phyloP scores from a whole-genome alignment of 1,140 invertebrate genomes.

The Lordiphosa stackelbergi region DNA sequence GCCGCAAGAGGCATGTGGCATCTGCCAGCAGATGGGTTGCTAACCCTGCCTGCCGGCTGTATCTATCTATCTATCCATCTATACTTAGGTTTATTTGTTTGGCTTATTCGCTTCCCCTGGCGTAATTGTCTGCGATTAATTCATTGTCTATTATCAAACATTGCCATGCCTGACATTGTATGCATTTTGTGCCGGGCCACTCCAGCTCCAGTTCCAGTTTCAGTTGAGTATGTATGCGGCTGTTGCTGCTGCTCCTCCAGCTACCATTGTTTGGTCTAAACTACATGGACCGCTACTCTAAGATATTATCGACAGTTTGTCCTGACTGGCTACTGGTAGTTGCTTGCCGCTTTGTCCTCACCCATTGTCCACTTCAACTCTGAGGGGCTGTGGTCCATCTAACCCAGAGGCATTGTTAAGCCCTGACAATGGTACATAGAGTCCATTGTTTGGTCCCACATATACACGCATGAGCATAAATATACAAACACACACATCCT shows the following conservation, averaged over 20 bases:
- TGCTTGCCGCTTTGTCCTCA: slow-evolving; percentile 30
- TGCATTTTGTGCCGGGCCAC: slow-evolving; percentile 63
- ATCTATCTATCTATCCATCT: slow-evolving; percentile 53
- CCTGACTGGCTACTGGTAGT: slow-evolving; percentile 41
- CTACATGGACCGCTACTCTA: slow-evolving; percentile 66
- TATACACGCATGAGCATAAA: slow-evolving; percentile 32
- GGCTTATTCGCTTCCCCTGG: slow-evolving; percentile 21
- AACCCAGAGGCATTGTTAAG: slow-evolving; percentile 60
- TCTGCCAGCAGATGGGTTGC: slow-evolving; percentile 45
- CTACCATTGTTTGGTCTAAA: slow-evolving; percentile 57
- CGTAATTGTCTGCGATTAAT: slow-evolving; percentile 71
- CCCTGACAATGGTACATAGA: slow-evolving; percentile 61
- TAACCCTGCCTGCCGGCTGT: slow-evolving; percentile 25
- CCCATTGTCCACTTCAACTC: slow-evolving; percentile 53
- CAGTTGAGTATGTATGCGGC: slow-evolving; percentile 7
- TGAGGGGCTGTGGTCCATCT: slow-evolving; percentile 23
- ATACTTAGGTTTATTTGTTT: slow-evolving; percentile 22
- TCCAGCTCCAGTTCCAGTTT: slow-evolving; percentile 23
- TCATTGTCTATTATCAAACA: slow-evolving; percentile 71
- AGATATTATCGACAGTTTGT: slow-evolving; percentile 74
- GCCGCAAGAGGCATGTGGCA: slow-evolving; percentile 56
- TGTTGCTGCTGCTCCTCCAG: slow-evolving; percentile 31
- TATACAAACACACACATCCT: slow-evolving; percentile 42
- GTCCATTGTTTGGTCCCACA: slow-evolving; percentile 43
- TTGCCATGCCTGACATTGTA: slow-evolving; percentile 70